Evolutionary conservation across 1,140 invertebrate species (phyloP).

Genomic region (Xylocopa sonorina): DNA sequence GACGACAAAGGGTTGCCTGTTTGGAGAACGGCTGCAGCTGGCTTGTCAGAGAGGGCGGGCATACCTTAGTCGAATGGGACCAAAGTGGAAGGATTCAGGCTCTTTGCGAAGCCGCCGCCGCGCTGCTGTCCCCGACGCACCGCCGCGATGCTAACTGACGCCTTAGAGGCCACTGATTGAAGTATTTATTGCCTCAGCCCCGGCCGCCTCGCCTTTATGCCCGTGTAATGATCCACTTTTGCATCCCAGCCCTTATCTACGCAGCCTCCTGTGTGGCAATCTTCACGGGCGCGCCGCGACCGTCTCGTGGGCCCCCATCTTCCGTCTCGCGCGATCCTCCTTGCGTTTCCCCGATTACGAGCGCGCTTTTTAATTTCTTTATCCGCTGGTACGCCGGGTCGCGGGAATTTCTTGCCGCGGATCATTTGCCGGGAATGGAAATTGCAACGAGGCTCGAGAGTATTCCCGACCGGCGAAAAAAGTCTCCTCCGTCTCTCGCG

Average conservation of each 20-base stretch:
- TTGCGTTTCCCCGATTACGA: conserved; percentile 35
- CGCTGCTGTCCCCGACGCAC: conserved; percentile 65
- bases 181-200: conserved; percentile 79
- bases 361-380: conserved; percentile 38
- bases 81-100: conserved; percentile 69
- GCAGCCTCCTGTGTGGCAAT: conserved; percentile 48
- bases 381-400: neutral
- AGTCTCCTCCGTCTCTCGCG: neutral
- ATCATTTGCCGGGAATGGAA: conserved; percentile 47
- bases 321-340: conserved; percentile 18
- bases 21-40: conserved; percentile 74
- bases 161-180: conserved; percentile 80
- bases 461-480: neutral
- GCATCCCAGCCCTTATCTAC: conserved; percentile 68
- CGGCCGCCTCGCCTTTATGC: conserved; percentile 57
- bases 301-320: neutral
- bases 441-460: neutral
- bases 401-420: conserved; percentile 7
- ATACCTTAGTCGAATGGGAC: conserved; percentile 72
- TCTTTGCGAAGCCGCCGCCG: conserved; percentile 76
- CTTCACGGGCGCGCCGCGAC: neutral
- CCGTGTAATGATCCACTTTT: conserved; percentile 77
- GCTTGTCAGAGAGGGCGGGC: conserved; percentile 76
- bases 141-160: conserved; percentile 78
- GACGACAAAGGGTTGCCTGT: conserved; percentile 51